A percentile compares a stretch with the other conserved stretches of the same genome.
Evolutionary conservation across 2,113 vertebrate species (phyloP).

Genomic region (Antechinus stuartii): DNA sequence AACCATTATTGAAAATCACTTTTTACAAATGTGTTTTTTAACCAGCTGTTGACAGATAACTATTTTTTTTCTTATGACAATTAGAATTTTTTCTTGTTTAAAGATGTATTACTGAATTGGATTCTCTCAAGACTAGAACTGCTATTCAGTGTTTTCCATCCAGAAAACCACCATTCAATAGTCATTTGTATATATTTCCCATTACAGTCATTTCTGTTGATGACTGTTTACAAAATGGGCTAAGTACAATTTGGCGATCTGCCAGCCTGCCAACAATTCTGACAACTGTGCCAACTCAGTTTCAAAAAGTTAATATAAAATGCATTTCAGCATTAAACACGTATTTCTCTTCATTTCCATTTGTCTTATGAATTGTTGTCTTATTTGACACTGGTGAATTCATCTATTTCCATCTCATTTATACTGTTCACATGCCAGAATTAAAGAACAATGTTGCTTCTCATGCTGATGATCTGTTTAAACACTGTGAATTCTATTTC

Average conservation of each 20-base stretch:
- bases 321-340: not conserved
- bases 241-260: not conserved
- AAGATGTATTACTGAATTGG: not conserved
- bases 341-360: not conserved
- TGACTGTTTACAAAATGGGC: not conserved
- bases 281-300: not conserved
- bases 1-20: not conserved
- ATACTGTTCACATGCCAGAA: not conserved
- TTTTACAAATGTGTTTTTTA: not conserved
- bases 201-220: not conserved
- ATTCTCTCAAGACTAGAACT: not conserved
- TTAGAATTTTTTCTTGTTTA: not conserved
- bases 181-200: not conserved
- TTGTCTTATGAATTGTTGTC: not conserved
- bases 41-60: not conserved
- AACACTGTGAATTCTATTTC: not conserved
- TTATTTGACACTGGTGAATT: not conserved
- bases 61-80: not conserved
- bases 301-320: slow-evolving; percentile 5
- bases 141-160: not conserved
- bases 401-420: slow-evolving; percentile 7
- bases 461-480: not conserved
- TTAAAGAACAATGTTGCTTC: not conserved
- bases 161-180: not conserved
- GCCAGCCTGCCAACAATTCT: not conserved